Base-by-base conservation (phyloP, 2,797 vertebrate species). In the Somateria mollissima region DNA sequence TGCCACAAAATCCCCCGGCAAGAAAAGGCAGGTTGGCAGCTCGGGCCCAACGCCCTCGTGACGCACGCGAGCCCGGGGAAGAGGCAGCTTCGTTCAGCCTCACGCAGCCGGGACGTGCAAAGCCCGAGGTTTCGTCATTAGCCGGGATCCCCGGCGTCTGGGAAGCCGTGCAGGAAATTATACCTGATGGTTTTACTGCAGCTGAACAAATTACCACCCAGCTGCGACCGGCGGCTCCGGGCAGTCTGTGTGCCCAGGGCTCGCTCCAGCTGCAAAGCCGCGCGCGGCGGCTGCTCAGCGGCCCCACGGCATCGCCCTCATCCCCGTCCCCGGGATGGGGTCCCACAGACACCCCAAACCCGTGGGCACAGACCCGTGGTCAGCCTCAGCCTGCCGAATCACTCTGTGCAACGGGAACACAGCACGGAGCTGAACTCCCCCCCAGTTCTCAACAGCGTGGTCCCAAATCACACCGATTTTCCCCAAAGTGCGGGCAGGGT, bases 371-470 rank as follows among this genome's bases (percentile, higher is more conserved):
- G 32, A 6, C 1, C 4, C 30, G 6, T 1, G 0, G 20, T 36
- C 34, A 0, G 2, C 47, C 22, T 8, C 1, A 39, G 34, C 56
- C 45, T 17, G 37, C 30, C 66, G 62, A 1, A 0, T 2, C 10
- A 2, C 5, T 60, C 11, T 15, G 3, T 11, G 18, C 77, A 22
- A 2, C 0, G 19, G 61, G n/a, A 51, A 28, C 11, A 4, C 25
- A n/a, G 62, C 66, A 34, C 3, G 2, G 3, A 70, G 8, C 34
- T 0, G 0, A n/a, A 15, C 28, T 65, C 0, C 62, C 43, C 69
- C 0, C 62, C 43, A 0, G 3, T 5, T 43, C 49, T 1, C 19
- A 0, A n/a, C 1, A 0, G 1, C 3, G 22, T 2, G 73, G 13
- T 43, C 47, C 65, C 69, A 73, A 32, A 43, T 65, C 6, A 4